These are phyloP conservation scores for Galleria mellonella DNA, from an alignment of 1,140 invertebrate genomes.

Conservation along the genomic window DNA sequence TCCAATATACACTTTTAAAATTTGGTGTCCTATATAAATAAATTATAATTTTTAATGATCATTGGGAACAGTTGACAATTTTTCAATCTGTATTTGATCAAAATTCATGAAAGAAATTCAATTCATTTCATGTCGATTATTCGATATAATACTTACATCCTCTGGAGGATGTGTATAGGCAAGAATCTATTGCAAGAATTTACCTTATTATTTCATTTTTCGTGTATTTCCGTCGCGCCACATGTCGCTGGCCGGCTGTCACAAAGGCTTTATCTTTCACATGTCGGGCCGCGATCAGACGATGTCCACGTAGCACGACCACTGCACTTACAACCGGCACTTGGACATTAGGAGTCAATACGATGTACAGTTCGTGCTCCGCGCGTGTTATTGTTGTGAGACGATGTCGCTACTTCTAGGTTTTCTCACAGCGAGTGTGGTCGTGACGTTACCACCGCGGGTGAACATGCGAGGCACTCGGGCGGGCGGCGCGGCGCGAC, in stretches of 20 bases:
- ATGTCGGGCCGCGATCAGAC: slow-evolving; percentile 25
- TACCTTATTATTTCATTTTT: slow-evolving; percentile 69
- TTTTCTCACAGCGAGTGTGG: slow-evolving; percentile 32
- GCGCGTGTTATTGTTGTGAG: slow-evolving; percentile 54
- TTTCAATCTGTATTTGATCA: too few species aligned
- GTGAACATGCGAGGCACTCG: slow-evolving; percentile 23
- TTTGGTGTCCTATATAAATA: too few species aligned
- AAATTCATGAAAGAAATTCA: too few species aligned
- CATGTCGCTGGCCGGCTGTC: slow-evolving; percentile 27
- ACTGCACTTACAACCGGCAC: slow-evolving; percentile 39
- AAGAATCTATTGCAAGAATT: slow-evolving; percentile 8
- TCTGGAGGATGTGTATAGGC: too few species aligned
- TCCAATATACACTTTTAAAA: too few species aligned
- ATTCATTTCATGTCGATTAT: too few species aligned
- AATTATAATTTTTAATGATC: too few species aligned
- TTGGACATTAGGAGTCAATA: neutral
- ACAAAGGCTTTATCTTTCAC: slow-evolving; percentile 42
- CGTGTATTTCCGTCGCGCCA: slow-evolving; percentile 29
- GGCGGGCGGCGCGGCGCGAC: slow-evolving; percentile 13
- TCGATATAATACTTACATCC: too few species aligned
- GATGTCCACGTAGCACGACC: slow-evolving; percentile 35
- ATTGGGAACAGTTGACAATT: too few species aligned
- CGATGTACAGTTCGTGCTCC: too few species aligned
- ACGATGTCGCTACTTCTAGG: slow-evolving; percentile 14
- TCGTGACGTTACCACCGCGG: slow-evolving; percentile 15